Percentiles rank a stretch among this genome's conserved stretches.
Evolutionary conservation across 2,888 invertebrate genomes (phyloP).

Genomic region (Icerya purchasi): DNA sequence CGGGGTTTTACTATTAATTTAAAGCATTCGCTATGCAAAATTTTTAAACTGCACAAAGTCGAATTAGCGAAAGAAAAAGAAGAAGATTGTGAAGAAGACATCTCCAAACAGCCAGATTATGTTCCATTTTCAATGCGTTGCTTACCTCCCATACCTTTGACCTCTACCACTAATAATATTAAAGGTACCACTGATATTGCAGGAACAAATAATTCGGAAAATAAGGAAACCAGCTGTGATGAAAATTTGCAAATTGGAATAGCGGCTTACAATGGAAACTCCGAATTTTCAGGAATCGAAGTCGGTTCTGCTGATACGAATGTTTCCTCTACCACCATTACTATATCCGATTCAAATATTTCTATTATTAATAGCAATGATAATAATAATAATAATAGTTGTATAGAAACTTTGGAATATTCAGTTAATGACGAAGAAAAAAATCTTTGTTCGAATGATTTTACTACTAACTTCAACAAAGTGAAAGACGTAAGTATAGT

Average conservation of each 20-base stretch:
- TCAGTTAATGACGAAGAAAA: slow-evolving; percentile 23
- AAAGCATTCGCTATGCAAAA: slow-evolving; percentile 65
- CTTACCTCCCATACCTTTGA: slow-evolving; percentile 42
- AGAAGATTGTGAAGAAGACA: background rate
- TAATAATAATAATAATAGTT: too few species aligned
- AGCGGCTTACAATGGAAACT: too few species aligned
- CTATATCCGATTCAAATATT: too few species aligned
- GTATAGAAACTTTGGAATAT: too few species aligned
- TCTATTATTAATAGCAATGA: too few species aligned
- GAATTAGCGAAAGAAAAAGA: slow-evolving; percentile 4
- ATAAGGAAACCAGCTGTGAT: slow-evolving; percentile 9
- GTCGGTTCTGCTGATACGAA: slow-evolving; percentile 24
- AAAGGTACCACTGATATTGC: too few species aligned
- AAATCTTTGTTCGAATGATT: slow-evolving; percentile 40
- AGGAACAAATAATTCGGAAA: slow-evolving; percentile 2
- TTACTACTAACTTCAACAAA: slow-evolving; percentile 76
- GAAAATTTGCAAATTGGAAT: too few species aligned
- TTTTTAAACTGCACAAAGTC: slow-evolving; percentile 42
- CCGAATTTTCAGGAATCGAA: slow-evolving; percentile 21
- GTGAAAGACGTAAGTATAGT: slow-evolving; percentile 72
- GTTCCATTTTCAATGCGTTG: slow-evolving; percentile 38
- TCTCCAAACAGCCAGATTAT: background rate
- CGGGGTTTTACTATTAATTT: slow-evolving; percentile 30
- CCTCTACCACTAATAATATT: too few species aligned
- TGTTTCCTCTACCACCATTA: too few species aligned